phyloP scores from a whole-genome alignment of 2,113 vertebrate species.

The Colistium nudipinnis region DNA sequence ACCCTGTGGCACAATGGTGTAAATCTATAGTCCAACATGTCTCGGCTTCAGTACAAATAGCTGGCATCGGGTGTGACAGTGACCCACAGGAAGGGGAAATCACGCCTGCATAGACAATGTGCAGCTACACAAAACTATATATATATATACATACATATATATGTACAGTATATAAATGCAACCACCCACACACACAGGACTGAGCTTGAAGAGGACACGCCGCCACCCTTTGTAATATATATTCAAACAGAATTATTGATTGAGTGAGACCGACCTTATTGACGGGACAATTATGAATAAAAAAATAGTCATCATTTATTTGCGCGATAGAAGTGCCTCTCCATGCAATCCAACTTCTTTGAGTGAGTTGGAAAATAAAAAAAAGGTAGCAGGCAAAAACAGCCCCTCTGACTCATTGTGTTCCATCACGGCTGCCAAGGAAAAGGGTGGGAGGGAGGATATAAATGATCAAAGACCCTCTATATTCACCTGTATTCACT shows the following conservation, averaged over 20 bases:
- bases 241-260: too few species aligned
- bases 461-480: constrained; percentile 49
- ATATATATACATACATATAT: too few species aligned
- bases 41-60: constrained; percentile 37
- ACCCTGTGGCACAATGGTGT: constrained; percentile 1
- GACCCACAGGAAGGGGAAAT: constrained; percentile 32
- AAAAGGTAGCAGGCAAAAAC: constrained; percentile 38
- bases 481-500: constrained; percentile 47
- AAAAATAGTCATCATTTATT: too few species aligned
- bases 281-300: too few species aligned
- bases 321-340: constrained; percentile 8
- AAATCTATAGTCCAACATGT: constrained; percentile 13
- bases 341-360: constrained; percentile 9
- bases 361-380: constrained; percentile 20
- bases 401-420: constrained; percentile 51
- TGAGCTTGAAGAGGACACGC: too few species aligned
- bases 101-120: constrained; percentile 28
- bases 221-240: too few species aligned
- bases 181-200: too few species aligned
- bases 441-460: constrained; percentile 44
- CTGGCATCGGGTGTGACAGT: constrained; percentile 14
- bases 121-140: constrained; percentile 14
- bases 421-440: constrained; percentile 48
- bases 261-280: too few species aligned
- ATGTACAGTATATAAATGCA: background rate